These are phyloP conservation scores for Gallinago stenura DNA, from an alignment of 2,797 vertebrate genomes.

Conservation along the genomic window DNA sequence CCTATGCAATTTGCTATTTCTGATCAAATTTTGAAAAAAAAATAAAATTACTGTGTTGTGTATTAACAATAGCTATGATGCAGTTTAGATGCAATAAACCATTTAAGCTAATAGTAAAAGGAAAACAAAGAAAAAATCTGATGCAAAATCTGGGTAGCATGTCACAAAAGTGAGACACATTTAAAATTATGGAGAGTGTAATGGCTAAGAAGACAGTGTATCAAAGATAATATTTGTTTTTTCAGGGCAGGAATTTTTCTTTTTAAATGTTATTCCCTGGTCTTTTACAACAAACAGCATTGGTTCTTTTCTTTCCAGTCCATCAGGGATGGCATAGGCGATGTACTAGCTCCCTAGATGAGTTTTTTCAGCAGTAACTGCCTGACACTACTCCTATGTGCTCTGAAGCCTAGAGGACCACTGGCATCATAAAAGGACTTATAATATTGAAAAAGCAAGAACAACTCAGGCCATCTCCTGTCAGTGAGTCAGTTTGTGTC, in stretches of 20 bases:
- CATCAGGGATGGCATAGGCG: not conserved
- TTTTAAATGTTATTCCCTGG: not conserved
- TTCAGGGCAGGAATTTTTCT: not conserved
- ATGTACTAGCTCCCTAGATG: not conserved
- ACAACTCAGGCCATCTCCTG: accelerated
- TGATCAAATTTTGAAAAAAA: not conserved
- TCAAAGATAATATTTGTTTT: not conserved
- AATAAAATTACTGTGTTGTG: not conserved
- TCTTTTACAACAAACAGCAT: not conserved
- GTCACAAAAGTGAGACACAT: not conserved
- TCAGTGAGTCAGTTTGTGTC: not conserved
- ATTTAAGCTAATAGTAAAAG: not conserved
- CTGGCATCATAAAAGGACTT: not conserved
- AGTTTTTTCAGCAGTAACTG: accelerated
- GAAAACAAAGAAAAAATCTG: not conserved
- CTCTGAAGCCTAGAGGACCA: not conserved
- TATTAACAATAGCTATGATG: not conserved
- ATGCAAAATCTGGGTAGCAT: not conserved
- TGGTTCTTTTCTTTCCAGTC: not conserved
- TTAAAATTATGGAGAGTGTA: not conserved
- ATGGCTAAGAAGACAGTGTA: not conserved
- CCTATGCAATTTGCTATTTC: not conserved
- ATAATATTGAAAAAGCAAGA: not conserved
- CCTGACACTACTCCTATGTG: not conserved
- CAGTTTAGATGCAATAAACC: not conserved